Conservation (phyloP, 2,113 vertebrate genomes). For the Periophthalmus modestus region DNA sequence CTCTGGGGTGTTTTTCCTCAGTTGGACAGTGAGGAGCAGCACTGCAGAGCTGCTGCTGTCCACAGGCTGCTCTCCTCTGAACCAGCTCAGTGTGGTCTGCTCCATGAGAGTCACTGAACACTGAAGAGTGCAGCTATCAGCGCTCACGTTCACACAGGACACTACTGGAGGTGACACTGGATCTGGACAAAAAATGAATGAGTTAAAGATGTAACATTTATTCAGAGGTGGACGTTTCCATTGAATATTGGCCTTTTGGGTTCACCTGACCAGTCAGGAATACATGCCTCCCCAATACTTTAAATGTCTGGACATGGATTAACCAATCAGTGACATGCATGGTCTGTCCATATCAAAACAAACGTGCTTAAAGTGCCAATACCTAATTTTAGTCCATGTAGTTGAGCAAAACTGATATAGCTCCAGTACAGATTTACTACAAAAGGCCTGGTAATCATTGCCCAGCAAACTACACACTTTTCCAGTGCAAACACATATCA, state of each 20-base stretch:
- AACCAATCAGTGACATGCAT: too few species aligned
- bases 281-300: too few species aligned
- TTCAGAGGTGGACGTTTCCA: neutral
- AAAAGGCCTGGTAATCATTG: too few species aligned
- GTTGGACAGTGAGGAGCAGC: conserved; percentile 2
- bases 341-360: too few species aligned
- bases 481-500: too few species aligned
- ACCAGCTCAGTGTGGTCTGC: conserved; percentile 31
- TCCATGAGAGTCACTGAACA: conserved; percentile 20
- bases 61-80: conserved; percentile 15
- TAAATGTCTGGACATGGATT: too few species aligned
- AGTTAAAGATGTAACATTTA: neutral
- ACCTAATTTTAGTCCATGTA: too few species aligned
- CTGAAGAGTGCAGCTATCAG: conserved; percentile 25
- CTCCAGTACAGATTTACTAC: too few species aligned
- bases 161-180: conserved; percentile 4
- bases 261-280: too few species aligned
- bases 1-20: neutral
- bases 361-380: too few species aligned
- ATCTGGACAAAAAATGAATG: conserved; percentile 7
- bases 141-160: neutral
- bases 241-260: neutral
- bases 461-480: too few species aligned
- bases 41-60: conserved; percentile 17
- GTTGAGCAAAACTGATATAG: too few species aligned